phyloP scores from a whole-genome alignment of 2,797 vertebrate species.

The Myoxocephalus aenaeus region DNA sequence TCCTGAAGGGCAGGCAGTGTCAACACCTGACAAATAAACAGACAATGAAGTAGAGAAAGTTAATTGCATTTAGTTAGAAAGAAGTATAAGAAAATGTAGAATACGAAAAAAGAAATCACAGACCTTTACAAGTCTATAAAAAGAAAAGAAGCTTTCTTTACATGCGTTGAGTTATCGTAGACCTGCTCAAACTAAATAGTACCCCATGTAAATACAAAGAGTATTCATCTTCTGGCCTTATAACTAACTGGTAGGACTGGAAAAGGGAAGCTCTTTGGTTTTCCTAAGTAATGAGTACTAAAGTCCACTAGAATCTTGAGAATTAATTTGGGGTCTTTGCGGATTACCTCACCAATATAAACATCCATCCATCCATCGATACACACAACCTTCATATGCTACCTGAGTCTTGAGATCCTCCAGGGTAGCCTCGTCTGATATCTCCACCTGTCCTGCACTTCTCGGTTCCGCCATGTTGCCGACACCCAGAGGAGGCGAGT shows the following conservation, averaged over 20 bases:
- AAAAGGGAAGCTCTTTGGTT: background rate
- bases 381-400: background rate
- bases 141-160: background rate
- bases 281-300: background rate
- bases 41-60: background rate
- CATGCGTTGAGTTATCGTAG: background rate
- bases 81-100: background rate
- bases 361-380: background rate
- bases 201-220: background rate
- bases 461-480: slow-evolving; percentile 67
- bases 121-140: background rate
- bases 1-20: slow-evolving; percentile 84
- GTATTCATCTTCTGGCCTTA: background rate
- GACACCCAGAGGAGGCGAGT: slow-evolving; percentile 10
- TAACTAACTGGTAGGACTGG: background rate
- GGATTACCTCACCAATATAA: background rate
- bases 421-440: slow-evolving; percentile 89
- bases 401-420: slow-evolving; percentile 94
- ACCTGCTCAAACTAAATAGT: too few relatives aligned
- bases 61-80: background rate
- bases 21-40: slow-evolving; percentile 81
- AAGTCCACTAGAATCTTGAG: background rate
- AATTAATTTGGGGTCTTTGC: background rate
- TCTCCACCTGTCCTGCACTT: slow-evolving; percentile 87
- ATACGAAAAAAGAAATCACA: background rate